Conservation (phyloP, 2,888 invertebrate genomes). For the Scaptomyza cyrtandrae region DNA sequence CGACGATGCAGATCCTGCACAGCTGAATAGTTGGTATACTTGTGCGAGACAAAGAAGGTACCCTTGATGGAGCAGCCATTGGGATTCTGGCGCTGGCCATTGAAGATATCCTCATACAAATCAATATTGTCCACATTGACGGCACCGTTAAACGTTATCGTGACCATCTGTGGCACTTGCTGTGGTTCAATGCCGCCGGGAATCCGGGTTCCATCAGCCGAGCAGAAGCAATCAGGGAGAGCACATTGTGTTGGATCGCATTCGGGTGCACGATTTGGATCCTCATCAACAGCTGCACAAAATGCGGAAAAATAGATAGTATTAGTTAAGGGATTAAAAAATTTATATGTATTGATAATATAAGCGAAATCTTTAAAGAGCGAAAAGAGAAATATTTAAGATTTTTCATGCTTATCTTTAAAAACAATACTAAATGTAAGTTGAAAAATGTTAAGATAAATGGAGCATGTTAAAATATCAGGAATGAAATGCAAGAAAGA, state of each 20-base stretch:
- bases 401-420: no score
- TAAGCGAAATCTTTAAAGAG: no score
- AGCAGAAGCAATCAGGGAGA: constrained; percentile 96
- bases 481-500: no score
- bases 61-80: constrained; percentile 95
- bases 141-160: constrained; percentile 96
- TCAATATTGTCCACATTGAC: constrained; percentile 97
- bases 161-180: constrained; percentile 97
- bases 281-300: constrained; percentile 91
- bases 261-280: constrained; percentile 96
- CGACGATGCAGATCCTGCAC: constrained; percentile 94
- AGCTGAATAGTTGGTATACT: constrained; percentile 95
- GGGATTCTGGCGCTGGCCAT: constrained; percentile 92
- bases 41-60: constrained; percentile 96
- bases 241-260: constrained; percentile 95
- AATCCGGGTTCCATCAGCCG: constrained; percentile 95
- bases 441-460: no score
- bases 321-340: no score
- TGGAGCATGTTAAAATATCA: no score
- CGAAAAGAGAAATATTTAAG: no score
- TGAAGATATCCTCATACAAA: constrained; percentile 95
- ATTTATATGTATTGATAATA: no score
- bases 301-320: not conserved
- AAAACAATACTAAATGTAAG: no score
- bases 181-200: constrained; percentile 93